A percentile compares a stretch with the other conserved stretches of the same genome.
Evolutionary conservation across 2,797 vertebrate genomes (phyloP).

Genomic region (Notoglanidium macrostoma): DNA sequence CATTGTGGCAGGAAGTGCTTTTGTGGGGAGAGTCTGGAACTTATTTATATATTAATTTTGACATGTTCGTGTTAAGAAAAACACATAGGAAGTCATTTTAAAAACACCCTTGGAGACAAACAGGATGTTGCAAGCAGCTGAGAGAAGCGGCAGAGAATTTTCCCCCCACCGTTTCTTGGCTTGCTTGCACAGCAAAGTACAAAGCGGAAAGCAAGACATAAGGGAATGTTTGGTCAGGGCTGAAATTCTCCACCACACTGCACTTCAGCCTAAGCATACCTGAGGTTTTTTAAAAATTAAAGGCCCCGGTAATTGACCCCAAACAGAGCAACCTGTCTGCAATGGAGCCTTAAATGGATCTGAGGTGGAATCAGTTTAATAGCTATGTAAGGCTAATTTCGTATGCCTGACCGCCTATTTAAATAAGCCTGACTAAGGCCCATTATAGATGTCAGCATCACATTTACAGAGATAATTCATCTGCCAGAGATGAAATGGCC

Average conservation of each 20-base stretch:
- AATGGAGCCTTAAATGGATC: slow-evolving; percentile 45
- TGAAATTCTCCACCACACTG: neutral
- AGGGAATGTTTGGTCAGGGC: slow-evolving; percentile 7
- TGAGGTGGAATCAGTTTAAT: slow-evolving; percentile 43
- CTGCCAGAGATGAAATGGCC: slow-evolving; percentile 56
- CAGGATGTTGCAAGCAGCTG: slow-evolving; percentile 25
- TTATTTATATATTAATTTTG: slow-evolving; percentile 29
- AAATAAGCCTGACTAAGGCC: slow-evolving; percentile 53
- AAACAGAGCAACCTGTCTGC: slow-evolving; percentile 11
- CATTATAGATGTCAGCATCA: slow-evolving; percentile 55
- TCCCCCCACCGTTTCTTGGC: slow-evolving; percentile 16
- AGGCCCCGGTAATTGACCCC: neutral
- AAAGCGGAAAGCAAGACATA: slow-evolving; percentile 23
- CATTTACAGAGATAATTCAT: slow-evolving; percentile 57
- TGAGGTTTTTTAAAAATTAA: slow-evolving; percentile 21
- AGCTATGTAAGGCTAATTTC: slow-evolving; percentile 54
- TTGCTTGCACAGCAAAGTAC: slow-evolving; percentile 22
- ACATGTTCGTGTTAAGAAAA: slow-evolving; percentile 24
- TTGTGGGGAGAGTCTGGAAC: neutral
- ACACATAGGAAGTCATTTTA: slow-evolving; percentile 14
- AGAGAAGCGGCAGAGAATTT: slow-evolving; percentile 1
- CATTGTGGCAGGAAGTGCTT: slow-evolving; percentile 15
- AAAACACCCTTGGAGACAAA: slow-evolving; percentile 27
- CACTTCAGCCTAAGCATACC: slow-evolving; percentile 7
- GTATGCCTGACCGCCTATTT: slow-evolving; percentile 54